phyloP scores from a whole-genome alignment of 2,888 invertebrate genomes.

The Augochlorella aurata region DNA sequence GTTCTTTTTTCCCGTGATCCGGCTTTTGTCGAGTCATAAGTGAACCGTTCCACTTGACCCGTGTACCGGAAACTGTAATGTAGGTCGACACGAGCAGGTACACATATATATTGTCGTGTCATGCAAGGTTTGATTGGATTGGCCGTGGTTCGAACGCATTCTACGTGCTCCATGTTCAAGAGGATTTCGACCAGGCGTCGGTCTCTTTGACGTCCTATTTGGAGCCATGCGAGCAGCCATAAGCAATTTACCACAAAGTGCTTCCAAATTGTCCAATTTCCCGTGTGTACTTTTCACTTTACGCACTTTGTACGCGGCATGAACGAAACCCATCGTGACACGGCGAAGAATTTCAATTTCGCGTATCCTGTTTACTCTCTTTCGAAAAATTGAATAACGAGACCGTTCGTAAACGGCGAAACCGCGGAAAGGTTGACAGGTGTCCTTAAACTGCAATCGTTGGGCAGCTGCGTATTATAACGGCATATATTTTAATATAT shows the following conservation, averaged over 20 bases:
- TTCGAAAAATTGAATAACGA: not conserved
- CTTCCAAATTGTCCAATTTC: constrained; percentile 29
- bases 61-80: constrained; percentile 21
- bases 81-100: constrained; percentile 22
- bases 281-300: constrained; percentile 10
- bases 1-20: not conserved
- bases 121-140: constrained; percentile 51
- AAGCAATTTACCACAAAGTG: constrained; percentile 44
- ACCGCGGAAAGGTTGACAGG: too few species aligned
- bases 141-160: constrained; percentile 33
- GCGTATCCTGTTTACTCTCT: not conserved
- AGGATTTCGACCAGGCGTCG: constrained; percentile 36
- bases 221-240: constrained; percentile 35
- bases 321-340: not conserved
- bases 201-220: constrained; percentile 50
- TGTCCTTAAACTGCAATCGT: too few species aligned
- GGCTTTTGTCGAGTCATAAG: constrained; percentile 7
- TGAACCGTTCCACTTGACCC: not conserved
- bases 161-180: constrained; percentile 41
- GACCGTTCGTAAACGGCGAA: not conserved
- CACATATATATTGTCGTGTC: constrained; percentile 46
- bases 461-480: too few species aligned
- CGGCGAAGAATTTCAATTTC: not conserved
- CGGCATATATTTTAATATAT: too few species aligned
- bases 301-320: not conserved